Percentiles rank a stretch among this genome's conserved stretches.
Evolutionary conservation across 2,797 vertebrate species (phyloP).

Genomic region (Lerista edwardsae): DNA sequence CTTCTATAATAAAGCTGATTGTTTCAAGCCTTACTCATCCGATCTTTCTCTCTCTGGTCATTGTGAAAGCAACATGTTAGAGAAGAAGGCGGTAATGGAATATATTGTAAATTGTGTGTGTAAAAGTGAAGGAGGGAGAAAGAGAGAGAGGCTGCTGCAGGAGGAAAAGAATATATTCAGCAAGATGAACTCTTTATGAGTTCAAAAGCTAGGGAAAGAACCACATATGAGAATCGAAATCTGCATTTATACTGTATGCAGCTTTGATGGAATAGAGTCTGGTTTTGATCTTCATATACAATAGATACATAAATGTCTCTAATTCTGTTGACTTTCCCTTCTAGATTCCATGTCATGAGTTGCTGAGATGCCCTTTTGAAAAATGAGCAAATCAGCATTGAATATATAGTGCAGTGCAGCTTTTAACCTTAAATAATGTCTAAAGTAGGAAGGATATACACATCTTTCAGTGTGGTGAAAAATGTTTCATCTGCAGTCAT

Average conservation of each 20-base stretch:
- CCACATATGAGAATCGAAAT: accelerated
- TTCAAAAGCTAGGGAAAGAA: conserved; percentile 26
- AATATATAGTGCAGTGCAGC: conserved; percentile 42
- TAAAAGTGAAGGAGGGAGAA: too few species aligned
- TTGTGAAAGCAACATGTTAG: conserved; percentile 31
- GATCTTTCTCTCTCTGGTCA: conserved; percentile 41
- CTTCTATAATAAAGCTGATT: conserved; percentile 56
- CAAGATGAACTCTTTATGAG: background rate
- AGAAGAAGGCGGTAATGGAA: conserved; percentile 18
- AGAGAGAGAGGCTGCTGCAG: background rate
- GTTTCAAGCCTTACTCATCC: conserved; percentile 42
- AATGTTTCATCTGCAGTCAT: conserved; percentile 39
- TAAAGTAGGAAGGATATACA: conserved; percentile 39
- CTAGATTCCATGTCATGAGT: conserved; percentile 24
- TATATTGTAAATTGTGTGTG: conserved; percentile 1
- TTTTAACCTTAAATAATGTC: conserved; percentile 49
- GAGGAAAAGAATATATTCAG: background rate
- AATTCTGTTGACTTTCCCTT: conserved; percentile 10
- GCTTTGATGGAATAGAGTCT: background rate
- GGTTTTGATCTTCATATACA: background rate
- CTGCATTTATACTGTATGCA: background rate
- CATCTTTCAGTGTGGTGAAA: conserved; percentile 44
- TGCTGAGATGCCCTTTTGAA: background rate
- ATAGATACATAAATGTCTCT: conserved; percentile 23
- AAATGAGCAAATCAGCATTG: background rate